Percentiles rank a stretch among this genome's conserved stretches.
Conservation (phyloP, 2,113 vertebrate species). For the Scophthalmus maximus region DNA sequence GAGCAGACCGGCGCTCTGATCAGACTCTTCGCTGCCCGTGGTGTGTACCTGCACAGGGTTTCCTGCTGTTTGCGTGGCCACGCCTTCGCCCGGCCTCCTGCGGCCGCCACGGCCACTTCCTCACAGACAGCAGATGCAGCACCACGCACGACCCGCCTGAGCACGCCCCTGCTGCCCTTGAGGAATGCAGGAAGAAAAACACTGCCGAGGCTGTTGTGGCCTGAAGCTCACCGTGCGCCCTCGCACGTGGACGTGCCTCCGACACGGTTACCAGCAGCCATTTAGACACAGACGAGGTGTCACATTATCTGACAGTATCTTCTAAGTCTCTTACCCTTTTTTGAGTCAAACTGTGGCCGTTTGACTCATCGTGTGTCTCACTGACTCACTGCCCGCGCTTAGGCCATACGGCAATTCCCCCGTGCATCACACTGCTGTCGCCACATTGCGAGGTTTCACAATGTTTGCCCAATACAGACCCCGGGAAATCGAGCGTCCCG, state of each 20-base stretch:
- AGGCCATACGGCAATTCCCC: constrained; percentile 15
- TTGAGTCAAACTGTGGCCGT: background rate
- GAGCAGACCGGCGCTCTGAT: constrained; percentile 5
- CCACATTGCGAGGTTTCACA: background rate
- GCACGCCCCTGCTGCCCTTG: constrained; percentile 39
- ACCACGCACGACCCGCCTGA: constrained; percentile 30
- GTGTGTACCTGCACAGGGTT: constrained; percentile 40
- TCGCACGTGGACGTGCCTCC: no score
- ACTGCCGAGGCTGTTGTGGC: accelerated
- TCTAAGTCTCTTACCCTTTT: background rate
- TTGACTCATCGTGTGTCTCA: background rate
- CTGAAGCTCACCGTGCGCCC: no score
- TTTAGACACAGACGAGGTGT: background rate
- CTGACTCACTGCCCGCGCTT: background rate
- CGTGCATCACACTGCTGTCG: background rate
- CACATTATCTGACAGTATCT: background rate
- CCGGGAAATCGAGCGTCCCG: background rate
- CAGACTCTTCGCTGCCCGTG: constrained; percentile 52
- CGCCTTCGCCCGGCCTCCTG: constrained; percentile 41
- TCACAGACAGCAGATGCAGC: constrained; percentile 21
- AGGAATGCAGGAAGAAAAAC: constrained; percentile 59
- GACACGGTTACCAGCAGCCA: no score
- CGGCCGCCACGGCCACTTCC: constrained; percentile 56
- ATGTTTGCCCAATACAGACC: background rate
- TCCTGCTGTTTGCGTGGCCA: constrained; percentile 39